These are phyloP conservation scores for Bombus affinis DNA, from an alignment of 1,140 invertebrate genomes.

Conservation along the genomic window DNA sequence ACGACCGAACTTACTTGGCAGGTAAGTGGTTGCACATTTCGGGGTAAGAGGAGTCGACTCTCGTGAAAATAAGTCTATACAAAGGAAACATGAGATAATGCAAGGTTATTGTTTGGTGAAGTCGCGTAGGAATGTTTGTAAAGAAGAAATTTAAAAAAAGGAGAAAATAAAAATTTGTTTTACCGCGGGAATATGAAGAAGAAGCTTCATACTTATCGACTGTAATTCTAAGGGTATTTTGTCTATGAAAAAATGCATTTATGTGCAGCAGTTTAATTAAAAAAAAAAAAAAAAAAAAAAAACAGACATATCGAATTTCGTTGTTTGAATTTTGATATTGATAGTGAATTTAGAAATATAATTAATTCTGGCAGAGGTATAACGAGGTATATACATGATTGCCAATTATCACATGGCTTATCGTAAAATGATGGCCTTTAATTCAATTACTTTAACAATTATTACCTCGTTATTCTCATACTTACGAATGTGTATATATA, in stretches of 20 bases:
- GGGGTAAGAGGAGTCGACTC: background rate
- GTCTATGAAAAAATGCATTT: background rate
- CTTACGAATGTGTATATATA: too few relatives aligned
- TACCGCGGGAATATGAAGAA: fast-evolving
- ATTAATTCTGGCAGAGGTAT: background rate
- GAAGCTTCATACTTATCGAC: too few relatives aligned
- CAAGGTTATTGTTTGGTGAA: background rate
- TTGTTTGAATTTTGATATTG: background rate
- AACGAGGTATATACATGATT: background rate
- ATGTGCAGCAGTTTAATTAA: too few relatives aligned
- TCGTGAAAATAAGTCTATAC: background rate
- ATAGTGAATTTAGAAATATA: background rate
- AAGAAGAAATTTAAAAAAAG: background rate
- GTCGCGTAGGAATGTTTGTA: too few relatives aligned
- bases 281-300: too few relatives aligned
- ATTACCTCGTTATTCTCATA: too few relatives aligned
- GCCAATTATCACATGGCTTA: background rate
- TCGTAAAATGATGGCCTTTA: background rate
- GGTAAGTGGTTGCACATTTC: background rate
- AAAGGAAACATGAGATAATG: background rate
- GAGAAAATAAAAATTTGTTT: background rate
- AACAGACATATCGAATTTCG: too few relatives aligned
- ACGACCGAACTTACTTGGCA: background rate
- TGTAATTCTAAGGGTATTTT: too few relatives aligned
- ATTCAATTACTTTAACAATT: background rate